Base-by-base conservation (phyloP, 2,797 vertebrate genomes). In the Sebastolobus altivelis region DNA sequence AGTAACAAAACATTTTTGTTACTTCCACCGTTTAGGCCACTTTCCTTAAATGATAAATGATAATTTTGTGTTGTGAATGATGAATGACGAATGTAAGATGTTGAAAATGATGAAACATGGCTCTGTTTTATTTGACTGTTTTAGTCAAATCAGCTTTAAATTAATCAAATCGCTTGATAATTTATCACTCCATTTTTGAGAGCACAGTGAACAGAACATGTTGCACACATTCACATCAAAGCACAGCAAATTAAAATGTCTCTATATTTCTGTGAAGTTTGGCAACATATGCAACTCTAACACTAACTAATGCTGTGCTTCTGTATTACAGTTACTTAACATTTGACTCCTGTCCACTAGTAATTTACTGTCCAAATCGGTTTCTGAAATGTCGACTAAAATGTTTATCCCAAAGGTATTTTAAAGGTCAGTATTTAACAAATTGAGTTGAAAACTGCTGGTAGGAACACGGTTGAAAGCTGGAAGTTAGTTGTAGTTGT, bases 361-460 rank as follows among this genome's bases (percentile, higher is more conserved):
- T 27, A 56, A 46, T 54, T 43, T 27, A 13, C 1, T 46, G 10
- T 22, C 10, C 20, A 55, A 71, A 71, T 27, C 8, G 2, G 22
- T 33, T 29, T 68, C 27, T 65, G 38, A 60, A 60, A 46, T 54
- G 8, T 11, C 2, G 12, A 16, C 18, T 18, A 20, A 61, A 18
- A 65, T 25, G 5, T 40, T 65, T 31, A 35, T 35, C 22, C 2
- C 29, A 29, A 69, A 62, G 4, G 4, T 31, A 60, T 52, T 59
- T 46, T 8, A 16, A 62, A n/a, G 35, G 20, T 46, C 16, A 13
- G 27, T 27, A 54, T 79, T 59, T 20, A 56, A 52, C 29, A 72
- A 66, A 67, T 54, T 16, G 29, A 13, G 71, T 83, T 87, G 56
- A 83, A 75, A 81, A 81, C 72, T 18, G 43, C 37, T 76, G 27